Evolutionary conservation across 2,113 vertebrate species (phyloP).

Genomic region (Pollachius pollachius): DNA sequence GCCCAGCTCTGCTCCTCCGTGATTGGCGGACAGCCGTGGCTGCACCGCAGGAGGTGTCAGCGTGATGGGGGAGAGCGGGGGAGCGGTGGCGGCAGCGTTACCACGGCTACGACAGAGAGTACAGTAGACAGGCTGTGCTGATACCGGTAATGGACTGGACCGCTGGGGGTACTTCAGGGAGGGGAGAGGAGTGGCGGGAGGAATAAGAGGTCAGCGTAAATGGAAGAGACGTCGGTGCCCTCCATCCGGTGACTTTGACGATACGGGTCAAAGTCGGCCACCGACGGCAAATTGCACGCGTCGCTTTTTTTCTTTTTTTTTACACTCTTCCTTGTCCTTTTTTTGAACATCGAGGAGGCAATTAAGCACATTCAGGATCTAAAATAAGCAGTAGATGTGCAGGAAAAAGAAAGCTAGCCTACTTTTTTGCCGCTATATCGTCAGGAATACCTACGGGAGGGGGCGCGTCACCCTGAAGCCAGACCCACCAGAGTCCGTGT

Average conservation of each 20-base stretch:
- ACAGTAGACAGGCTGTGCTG: slow-evolving; percentile 51
- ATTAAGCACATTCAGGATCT: slow-evolving; percentile 23
- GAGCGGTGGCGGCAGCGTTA: slow-evolving; percentile 13
- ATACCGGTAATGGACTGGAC: slow-evolving; percentile 55
- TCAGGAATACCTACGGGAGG: too few species aligned
- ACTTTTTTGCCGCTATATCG: too few species aligned
- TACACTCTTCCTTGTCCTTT: neutral
- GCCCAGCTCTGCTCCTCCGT: slow-evolving; percentile 32
- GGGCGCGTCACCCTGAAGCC: too few species aligned
- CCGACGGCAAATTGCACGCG: neutral
- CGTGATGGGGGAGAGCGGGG: neutral
- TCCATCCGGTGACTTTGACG: neutral
- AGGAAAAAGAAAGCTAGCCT: too few species aligned
- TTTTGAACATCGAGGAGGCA: too few species aligned
- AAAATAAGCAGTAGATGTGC: neutral
- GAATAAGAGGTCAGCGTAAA: slow-evolving; percentile 46
- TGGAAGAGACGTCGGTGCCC: neutral
- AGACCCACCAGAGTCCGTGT: too few species aligned
- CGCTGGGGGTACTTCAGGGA: slow-evolving; percentile 47
- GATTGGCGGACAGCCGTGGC: slow-evolving; percentile 38
- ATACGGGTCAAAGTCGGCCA: slow-evolving; percentile 26
- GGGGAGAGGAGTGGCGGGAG: slow-evolving; percentile 32
- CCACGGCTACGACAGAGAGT: slow-evolving; percentile 8
- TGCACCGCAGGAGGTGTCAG: slow-evolving; percentile 32
- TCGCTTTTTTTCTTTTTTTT: neutral